Evolutionary conservation across 1,140 invertebrate genomes (phyloP).

Genomic region (Eupeodes corollae): DNA sequence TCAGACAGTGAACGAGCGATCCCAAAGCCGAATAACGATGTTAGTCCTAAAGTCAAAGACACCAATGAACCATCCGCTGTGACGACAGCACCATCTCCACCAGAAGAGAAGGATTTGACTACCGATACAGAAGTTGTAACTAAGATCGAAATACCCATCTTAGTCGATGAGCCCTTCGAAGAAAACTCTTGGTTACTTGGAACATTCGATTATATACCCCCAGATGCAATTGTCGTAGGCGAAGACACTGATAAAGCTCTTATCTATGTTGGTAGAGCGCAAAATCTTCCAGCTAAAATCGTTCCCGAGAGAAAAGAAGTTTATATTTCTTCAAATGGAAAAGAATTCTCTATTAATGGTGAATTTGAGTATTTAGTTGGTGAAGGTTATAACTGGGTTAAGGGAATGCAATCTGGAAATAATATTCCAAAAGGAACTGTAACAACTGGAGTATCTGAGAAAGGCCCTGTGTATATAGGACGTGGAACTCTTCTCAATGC

Average conservation of each 20-base stretch:
- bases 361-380: constrained; percentile 38
- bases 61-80: too few relatives aligned
- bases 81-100: too few relatives aligned
- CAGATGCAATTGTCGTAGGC: constrained; percentile 39
- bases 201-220: constrained; percentile 1
- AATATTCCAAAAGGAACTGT: constrained; percentile 45
- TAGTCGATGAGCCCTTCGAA: too few relatives aligned
- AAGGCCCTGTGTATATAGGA: constrained; percentile 54
- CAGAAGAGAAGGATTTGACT: too few relatives aligned
- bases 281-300: constrained; percentile 37
- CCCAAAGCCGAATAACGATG: too few relatives aligned
- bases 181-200: too few relatives aligned
- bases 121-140: too few relatives aligned
- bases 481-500: constrained; percentile 46
- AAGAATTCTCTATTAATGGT: constrained; percentile 38
- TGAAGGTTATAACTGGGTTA: constrained; percentile 40
- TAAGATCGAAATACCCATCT: too few relatives aligned
- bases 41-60: too few relatives aligned
- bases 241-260: constrained; percentile 46
- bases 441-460: constrained; percentile 45
- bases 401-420: not conserved
- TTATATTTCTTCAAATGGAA: constrained; percentile 39
- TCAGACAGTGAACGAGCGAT: too few relatives aligned
- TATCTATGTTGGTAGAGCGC: constrained; percentile 50
- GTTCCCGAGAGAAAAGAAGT: constrained; percentile 35